phyloP scores from a whole-genome alignment of 2,113 vertebrate species.

The Erythrocebus patas region DNA sequence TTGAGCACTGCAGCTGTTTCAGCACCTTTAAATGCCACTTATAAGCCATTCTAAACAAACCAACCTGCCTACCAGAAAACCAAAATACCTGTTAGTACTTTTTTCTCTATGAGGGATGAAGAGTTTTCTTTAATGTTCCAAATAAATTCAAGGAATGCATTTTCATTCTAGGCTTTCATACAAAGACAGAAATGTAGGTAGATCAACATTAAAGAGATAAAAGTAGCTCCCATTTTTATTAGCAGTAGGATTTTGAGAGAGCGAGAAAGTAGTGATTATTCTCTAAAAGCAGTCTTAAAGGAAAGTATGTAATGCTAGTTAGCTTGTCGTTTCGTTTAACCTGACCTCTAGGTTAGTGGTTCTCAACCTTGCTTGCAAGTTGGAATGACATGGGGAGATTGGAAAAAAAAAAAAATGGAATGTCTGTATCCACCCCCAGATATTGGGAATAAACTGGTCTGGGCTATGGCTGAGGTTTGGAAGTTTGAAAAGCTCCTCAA shows the following conservation, averaged over 20 bases:
- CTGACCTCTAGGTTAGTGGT: not conserved
- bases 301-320: not conserved
- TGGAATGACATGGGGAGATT: not conserved
- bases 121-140: conserved; percentile 22
- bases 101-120: not conserved
- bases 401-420: not conserved
- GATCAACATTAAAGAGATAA: not conserved
- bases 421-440: not conserved
- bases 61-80: conserved; percentile 16
- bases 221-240: not conserved
- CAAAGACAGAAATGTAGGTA: not conserved
- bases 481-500: not conserved
- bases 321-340: conserved; percentile 1
- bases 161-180: not conserved
- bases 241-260: not conserved
- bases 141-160: conserved; percentile 50
- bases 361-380: not conserved
- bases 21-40: conserved; percentile 68
- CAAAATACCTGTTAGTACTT: conserved; percentile 55
- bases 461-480: not conserved
- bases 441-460: not conserved
- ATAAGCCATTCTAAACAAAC: conserved; percentile 66
- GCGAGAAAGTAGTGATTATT: not conserved
- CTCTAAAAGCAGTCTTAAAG: not conserved
- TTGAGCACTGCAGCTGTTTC: conserved; percentile 59